phyloP scores from a whole-genome alignment of 2,888 invertebrate genomes.

The Scaptomyza reducta region DNA sequence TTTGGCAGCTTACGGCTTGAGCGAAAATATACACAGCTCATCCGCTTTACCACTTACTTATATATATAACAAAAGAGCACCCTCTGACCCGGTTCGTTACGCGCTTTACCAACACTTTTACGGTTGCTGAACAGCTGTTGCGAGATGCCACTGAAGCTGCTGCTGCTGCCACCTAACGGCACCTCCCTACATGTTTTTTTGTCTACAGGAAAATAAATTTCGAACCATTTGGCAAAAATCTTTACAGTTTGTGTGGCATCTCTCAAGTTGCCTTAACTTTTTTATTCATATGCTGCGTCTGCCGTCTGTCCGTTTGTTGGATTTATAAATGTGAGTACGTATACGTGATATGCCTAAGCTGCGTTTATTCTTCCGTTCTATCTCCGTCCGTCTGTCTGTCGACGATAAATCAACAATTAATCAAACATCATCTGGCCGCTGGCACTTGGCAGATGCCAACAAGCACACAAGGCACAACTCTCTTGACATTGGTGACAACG shows the following conservation, averaged over 20 bases:
- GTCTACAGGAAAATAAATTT: slow-evolving; percentile 64
- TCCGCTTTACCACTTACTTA: slow-evolving; percentile 39
- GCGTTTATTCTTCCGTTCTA: not conserved
- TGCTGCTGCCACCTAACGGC: slow-evolving; percentile 4
- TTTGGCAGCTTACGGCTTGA: slow-evolving; percentile 15
- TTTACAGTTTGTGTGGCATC: slow-evolving; percentile 32
- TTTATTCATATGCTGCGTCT: slow-evolving; percentile 45
- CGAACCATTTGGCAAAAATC: slow-evolving; percentile 68
- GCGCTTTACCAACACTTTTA: not conserved
- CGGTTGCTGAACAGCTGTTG: slow-evolving; percentile 55
- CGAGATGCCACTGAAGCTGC: slow-evolving; percentile 48
- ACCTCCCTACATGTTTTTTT: slow-evolving; percentile 11
- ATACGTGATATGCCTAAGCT: slow-evolving; percentile 52
- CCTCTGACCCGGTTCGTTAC: slow-evolving; percentile 6
- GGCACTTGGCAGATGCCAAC: slow-evolving; percentile 54
- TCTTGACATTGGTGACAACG: slow-evolving; percentile 46
- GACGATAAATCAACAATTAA: slow-evolving; percentile 82
- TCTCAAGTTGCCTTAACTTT: slow-evolving; percentile 29
- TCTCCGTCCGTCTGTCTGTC: slow-evolving; percentile 35
- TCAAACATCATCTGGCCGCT: slow-evolving; percentile 72
- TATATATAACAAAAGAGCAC: slow-evolving; percentile 21
- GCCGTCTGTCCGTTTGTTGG: slow-evolving; percentile 16
- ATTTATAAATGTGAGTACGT: slow-evolving; percentile 62
- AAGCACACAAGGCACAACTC: slow-evolving; percentile 15
- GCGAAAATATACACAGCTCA: slow-evolving; percentile 27